phyloP scores from a whole-genome alignment of 2,113 vertebrate species.

The Oryzias curvinotus region DNA sequence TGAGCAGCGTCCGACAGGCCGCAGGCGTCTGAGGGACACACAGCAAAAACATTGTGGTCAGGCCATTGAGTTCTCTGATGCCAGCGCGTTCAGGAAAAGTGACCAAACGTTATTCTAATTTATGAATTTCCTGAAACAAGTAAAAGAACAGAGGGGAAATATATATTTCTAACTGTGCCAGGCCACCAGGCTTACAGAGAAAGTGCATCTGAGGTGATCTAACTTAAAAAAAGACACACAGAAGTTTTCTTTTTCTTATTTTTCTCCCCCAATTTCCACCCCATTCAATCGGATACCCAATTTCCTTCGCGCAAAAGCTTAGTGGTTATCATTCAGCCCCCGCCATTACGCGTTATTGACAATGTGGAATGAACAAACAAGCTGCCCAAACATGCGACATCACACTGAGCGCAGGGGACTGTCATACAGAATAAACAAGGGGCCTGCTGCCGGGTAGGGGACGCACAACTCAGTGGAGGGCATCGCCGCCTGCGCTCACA shows the following conservation, averaged over 20 bases:
- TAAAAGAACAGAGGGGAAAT: slow-evolving; percentile 16
- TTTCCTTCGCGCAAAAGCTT: slow-evolving; percentile 50
- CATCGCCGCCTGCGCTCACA: slow-evolving; percentile 47
- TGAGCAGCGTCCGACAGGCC: slow-evolving; percentile 97
- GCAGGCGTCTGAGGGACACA: slow-evolving; percentile 86
- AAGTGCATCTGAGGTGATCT: neutral
- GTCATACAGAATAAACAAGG: slow-evolving; percentile 73
- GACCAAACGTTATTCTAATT: neutral
- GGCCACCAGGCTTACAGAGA: neutral
- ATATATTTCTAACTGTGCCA: slow-evolving; percentile 9
- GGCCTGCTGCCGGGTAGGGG: slow-evolving; percentile 39
- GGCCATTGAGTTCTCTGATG: slow-evolving; percentile 4
- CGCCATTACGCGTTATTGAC: slow-evolving; percentile 71
- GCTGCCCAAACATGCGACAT: slow-evolving; percentile 72
- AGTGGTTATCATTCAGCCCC: slow-evolving; percentile 72
- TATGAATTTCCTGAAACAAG: slow-evolving; percentile 7
- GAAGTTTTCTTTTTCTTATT: slow-evolving; percentile 1
- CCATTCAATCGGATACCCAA: slow-evolving; percentile 31
- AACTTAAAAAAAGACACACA: neutral
- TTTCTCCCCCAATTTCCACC: slow-evolving; percentile 21
- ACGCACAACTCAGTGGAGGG: slow-evolving; percentile 48
- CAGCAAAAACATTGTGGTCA: slow-evolving; percentile 47
- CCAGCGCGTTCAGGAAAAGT: slow-evolving; percentile 6
- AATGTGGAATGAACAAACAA: slow-evolving; percentile 75
- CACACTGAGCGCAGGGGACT: slow-evolving; percentile 69